Evolutionary conservation across 2,797 vertebrate species (phyloP), one percentile per base, ranked within the genome.

Genomic region (Pangasius djambal): DNA sequence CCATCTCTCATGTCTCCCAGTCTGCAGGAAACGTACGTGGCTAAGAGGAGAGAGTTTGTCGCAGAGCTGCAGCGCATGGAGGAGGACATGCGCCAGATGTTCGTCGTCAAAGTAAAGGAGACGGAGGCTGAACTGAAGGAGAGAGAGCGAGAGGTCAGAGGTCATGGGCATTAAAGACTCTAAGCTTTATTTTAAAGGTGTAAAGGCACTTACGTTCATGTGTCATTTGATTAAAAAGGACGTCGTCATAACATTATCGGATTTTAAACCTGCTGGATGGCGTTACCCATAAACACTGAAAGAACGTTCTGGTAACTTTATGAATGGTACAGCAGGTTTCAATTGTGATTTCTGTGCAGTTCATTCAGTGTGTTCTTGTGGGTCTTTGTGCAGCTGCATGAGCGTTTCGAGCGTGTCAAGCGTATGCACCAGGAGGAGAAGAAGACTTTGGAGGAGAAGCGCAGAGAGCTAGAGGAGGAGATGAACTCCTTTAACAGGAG

Each of bases 1-100:
- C 59, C 28, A n/a, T n/a, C 37, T 81, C 31, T 20, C 5, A n/a
- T 31, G 6, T 90, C 82, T 81, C 5, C 78, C 91, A 99, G 98
- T 94, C 97, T 99, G 34, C 98, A 99, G 93, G 97, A 99, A 93
- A 99, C 97, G 0, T 99, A 99, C 0, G 97, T 98, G 95, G 95
- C 97, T 90, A 99, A 99, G 94, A 97, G 98, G 93, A 99, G 97
- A 93, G 98, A 99, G 94, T 99, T 99, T 93, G 95, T 99, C 20
- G 94, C 95, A 0, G 98, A 99, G 91, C 95, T 99, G 90, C 98
- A 99, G 94, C 96, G 92, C 90, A 99, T 98, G 93, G 98, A 99
- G 94, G 98, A 99, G 89, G 97, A 98, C 93, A 99, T 99, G 98
- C 97, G 98, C 89, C 98, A 99, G 94, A 98, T 98, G 98, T 99